Percentiles rank a stretch among this genome's conserved stretches.
These are phyloP conservation scores for Ptiloglossa arizonensis DNA, from an alignment of 1,140 invertebrate species.

Conservation along the genomic window DNA sequence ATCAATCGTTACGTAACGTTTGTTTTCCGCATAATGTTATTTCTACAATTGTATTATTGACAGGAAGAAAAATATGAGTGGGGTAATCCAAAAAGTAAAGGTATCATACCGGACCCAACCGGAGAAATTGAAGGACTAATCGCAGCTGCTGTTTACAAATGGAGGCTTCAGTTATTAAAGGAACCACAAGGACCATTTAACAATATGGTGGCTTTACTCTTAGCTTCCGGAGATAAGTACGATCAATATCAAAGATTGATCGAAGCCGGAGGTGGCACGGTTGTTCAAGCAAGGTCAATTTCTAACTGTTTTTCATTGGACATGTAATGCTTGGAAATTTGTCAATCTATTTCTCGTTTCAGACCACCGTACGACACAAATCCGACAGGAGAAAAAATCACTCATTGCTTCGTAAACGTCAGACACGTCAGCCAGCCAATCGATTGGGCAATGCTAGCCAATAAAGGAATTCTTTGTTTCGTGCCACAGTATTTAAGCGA, in stretches of 20 bases:
- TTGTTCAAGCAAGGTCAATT: constrained; percentile 83
- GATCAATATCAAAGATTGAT: constrained; percentile 87
- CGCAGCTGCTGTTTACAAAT: constrained; percentile 84
- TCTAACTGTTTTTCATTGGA: not conserved
- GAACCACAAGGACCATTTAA: constrained; percentile 84
- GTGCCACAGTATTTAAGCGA: constrained; percentile 83
- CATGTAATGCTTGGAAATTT: not conserved
- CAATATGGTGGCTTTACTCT: constrained; percentile 87
- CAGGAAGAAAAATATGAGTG: constrained; percentile 91
- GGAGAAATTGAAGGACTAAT: constrained; percentile 81
- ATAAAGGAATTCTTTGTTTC: constrained; percentile 82
- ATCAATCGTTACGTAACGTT: not conserved
- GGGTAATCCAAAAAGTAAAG: constrained; percentile 85
- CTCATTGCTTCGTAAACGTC: constrained; percentile 83
- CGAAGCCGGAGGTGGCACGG: constrained; percentile 86
- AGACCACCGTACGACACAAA: constrained; percentile 77
- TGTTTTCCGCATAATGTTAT: not conserved
- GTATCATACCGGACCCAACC: constrained; percentile 78
- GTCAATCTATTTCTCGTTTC: constrained; percentile 8
- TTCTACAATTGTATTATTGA: constrained; percentile 6
- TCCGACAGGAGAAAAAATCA: constrained; percentile 76
- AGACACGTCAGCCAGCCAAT: constrained; percentile 80
- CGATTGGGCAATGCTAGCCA: constrained; percentile 81
- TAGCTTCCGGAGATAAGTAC: constrained; percentile 84
- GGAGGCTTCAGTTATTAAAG: constrained; percentile 82